Conservation (phyloP, 2,888 invertebrate genomes). For the Harpalus rufipes region DNA sequence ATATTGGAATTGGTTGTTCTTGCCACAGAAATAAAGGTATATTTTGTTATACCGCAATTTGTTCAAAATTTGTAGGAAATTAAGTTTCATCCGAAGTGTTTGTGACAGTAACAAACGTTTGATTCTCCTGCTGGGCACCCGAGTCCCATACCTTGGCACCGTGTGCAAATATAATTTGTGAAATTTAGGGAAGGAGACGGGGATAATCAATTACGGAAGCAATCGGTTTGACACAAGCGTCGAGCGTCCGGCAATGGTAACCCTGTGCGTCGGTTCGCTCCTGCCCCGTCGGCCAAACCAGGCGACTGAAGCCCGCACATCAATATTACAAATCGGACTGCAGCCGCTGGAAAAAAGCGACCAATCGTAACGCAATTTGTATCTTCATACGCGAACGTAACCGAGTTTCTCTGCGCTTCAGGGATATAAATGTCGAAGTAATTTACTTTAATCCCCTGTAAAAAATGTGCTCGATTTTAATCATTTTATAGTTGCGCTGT, state of each 20-base stretch:
- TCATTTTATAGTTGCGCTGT: conserved; percentile 64
- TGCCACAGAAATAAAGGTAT: too few species aligned
- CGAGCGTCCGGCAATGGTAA: background rate
- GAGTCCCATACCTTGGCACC: background rate
- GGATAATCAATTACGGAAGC: conserved; percentile 63
- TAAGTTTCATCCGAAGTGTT: too few species aligned
- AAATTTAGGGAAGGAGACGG: conserved; percentile 12
- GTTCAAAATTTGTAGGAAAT: too few species aligned
- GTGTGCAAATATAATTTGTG: conserved; percentile 52
- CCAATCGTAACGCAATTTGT: conserved; percentile 66
- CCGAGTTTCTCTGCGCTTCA: conserved; percentile 58
- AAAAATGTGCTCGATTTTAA: conserved; percentile 67
- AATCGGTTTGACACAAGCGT: conserved; percentile 62
- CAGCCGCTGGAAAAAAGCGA: conserved; percentile 57
- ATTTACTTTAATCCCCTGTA: conserved; percentile 65
- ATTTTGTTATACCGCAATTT: too few species aligned
- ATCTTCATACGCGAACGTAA: conserved; percentile 62
- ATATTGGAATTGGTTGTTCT: too few species aligned
- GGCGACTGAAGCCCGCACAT: conserved; percentile 45
- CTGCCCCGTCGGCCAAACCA: background rate
- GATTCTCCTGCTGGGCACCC: background rate
- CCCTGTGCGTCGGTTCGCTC: conserved; percentile 1
- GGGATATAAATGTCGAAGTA: conserved; percentile 65
- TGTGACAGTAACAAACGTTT: background rate
- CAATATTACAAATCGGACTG: conserved; percentile 65